Conservation (phyloP, 2,113 vertebrate species). For the Ovis canadensis region DNA sequence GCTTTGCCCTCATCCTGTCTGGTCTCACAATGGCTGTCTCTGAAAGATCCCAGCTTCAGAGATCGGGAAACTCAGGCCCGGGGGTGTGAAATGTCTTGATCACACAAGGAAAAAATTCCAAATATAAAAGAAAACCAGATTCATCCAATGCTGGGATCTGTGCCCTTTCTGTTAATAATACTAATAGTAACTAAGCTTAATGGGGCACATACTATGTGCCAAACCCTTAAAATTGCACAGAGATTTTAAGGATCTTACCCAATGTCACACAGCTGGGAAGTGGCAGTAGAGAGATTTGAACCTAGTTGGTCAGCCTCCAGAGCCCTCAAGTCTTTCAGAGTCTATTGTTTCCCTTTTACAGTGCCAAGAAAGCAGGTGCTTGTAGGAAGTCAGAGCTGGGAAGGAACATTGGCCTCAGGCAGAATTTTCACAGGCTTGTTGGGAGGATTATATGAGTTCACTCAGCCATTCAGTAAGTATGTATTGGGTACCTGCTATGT, state of each 20-base stretch:
- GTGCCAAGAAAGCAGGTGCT: neutral
- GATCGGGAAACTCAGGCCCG: neutral
- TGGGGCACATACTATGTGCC: neutral
- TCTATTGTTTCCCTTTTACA: neutral
- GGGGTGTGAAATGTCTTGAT: neutral
- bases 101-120: neutral
- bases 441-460: neutral
- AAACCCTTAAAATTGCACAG: neutral
- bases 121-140: neutral
- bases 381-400: neutral
- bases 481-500: neutral
- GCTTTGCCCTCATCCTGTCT: neutral
- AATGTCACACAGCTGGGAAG: neutral
- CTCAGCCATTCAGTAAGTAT: neutral
- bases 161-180: neutral
- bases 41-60: neutral
- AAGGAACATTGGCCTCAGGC: neutral
- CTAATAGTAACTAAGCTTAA: neutral
- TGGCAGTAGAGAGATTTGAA: neutral
- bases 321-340: accelerated
- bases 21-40: neutral
- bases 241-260: neutral
- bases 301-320: accelerated
- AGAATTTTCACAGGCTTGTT: neutral
- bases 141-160: neutral